Evolutionary conservation across 2,797 vertebrate genomes (phyloP), one percentile per base, ranked within the genome.

Genomic region (Melanogrammus aeglefinus): DNA sequence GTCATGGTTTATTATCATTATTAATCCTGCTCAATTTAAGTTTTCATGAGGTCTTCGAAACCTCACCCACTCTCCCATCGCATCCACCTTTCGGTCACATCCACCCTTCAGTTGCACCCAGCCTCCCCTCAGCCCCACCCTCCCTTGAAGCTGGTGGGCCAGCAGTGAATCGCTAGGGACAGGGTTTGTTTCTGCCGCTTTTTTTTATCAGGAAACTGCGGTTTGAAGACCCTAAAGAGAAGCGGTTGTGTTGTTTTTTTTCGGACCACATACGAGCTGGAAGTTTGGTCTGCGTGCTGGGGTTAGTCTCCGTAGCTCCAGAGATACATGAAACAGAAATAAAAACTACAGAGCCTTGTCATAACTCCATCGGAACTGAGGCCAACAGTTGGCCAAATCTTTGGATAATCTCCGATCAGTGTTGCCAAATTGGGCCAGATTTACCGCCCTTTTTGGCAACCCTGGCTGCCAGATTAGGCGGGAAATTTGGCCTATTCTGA

Each of bases 121-220:
- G 35, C 29, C 74, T 16, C 85, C 85, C 81, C 81, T 74, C 79
- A 44, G 41, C 16, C 44, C 13, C 44, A 51, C 24, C 21, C 73
- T 13, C 51, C 74, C 63, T 78, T 88, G 84, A 21, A 86, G 76
- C 75, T 87, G 41, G 78, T 87, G 88, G 92, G 92, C 93, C 92
- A 91, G 90, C 89, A 88, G 90, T 90, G 82, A 86, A 85, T 93
- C 81, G 90, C 92, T 89, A 93, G 91, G 93, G 91, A 94, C 91
- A 86, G 86, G 83, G 74, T 91, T 89, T 95, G 94, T 96, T 96
- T 95, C 93, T 94, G 94, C 95, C 95, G 95, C 95, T 31, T 95
- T 96, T n/a, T 95, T 96, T 94, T 93, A 94, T 95, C 92, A 92
- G 92, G 91, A 94, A 92, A 95, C 91, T 93, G 24, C 91, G 94